Conservation (phyloP, 53 echinoderm and acorn worm species). For the Crossaster papposus region DNA sequence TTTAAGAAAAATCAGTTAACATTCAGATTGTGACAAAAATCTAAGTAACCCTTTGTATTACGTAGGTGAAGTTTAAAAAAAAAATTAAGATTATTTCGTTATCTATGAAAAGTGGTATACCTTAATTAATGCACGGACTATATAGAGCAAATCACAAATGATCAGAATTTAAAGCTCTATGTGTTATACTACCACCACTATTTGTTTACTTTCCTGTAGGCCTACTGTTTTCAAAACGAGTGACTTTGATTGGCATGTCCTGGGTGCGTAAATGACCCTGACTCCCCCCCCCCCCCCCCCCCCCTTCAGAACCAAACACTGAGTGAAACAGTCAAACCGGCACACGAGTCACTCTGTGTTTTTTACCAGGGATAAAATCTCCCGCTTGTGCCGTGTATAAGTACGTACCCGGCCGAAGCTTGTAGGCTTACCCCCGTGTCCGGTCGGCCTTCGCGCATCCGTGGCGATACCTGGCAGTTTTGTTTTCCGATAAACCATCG, state of each 20-base stretch:
- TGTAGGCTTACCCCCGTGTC: neutral
- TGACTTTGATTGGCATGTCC: conserved; percentile 14
- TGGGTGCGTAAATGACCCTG: neutral
- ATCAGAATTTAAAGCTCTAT: neutral
- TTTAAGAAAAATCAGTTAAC: too few species aligned
- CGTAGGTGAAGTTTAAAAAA: too few species aligned
- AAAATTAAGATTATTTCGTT: too few species aligned
- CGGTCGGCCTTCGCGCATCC: conserved; percentile 36
- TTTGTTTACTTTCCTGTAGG: neutral
- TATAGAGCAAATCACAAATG: neutral
- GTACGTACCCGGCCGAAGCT: neutral
- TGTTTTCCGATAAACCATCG: conserved; percentile 38
- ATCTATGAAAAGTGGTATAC: too few species aligned
- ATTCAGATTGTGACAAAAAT: too few species aligned
- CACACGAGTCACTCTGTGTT: neutral
- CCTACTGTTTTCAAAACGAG: conserved; percentile 14
- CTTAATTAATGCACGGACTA: neutral
- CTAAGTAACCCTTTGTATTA: too few species aligned
- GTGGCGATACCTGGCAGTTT: conserved; percentile 17
- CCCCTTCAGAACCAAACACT: neutral
- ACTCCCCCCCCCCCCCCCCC: neutral
- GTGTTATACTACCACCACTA: neutral
- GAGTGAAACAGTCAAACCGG: neutral
- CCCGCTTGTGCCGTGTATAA: neutral
- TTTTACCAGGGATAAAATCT: neutral